Evolutionary conservation across 2,888 invertebrate genomes (phyloP).

Genomic region (Apantesis nais): DNA sequence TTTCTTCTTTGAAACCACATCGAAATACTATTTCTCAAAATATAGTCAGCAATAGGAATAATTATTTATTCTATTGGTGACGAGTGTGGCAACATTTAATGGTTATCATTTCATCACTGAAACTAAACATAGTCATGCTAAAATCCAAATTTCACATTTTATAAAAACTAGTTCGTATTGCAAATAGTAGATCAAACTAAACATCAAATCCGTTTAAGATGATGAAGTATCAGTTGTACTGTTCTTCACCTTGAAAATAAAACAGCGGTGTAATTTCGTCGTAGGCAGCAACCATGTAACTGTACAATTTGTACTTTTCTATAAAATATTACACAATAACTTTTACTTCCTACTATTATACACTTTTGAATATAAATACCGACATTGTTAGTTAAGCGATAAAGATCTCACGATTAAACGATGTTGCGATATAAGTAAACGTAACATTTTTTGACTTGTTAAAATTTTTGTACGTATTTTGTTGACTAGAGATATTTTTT

Average conservation of each 20-base stretch:
- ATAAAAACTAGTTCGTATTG: background rate
- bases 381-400: conserved; percentile 55
- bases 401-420: conserved; percentile 56
- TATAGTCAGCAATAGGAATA: background rate
- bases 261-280: conserved; percentile 29
- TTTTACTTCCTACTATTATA: conserved; percentile 50
- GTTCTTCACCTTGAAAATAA: conserved; percentile 6
- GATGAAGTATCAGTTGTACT: background rate
- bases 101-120: background rate
- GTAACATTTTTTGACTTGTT: conserved; percentile 27
- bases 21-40: background rate
- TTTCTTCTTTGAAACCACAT: background rate
- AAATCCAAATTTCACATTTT: background rate
- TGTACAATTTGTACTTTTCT: conserved; percentile 42
- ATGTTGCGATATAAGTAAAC: conserved; percentile 40
- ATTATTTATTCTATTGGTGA: background rate
- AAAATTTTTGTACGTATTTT: background rate
- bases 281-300: conserved; percentile 39
- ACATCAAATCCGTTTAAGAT: background rate
- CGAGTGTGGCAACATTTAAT: background rate
- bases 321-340: conserved; percentile 47
- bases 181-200: background rate
- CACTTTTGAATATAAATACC: conserved; percentile 57
- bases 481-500: background rate
- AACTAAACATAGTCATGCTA: background rate